phyloP scores from a whole-genome alignment of 2,113 vertebrate genomes.

The Tringa solitaria region DNA sequence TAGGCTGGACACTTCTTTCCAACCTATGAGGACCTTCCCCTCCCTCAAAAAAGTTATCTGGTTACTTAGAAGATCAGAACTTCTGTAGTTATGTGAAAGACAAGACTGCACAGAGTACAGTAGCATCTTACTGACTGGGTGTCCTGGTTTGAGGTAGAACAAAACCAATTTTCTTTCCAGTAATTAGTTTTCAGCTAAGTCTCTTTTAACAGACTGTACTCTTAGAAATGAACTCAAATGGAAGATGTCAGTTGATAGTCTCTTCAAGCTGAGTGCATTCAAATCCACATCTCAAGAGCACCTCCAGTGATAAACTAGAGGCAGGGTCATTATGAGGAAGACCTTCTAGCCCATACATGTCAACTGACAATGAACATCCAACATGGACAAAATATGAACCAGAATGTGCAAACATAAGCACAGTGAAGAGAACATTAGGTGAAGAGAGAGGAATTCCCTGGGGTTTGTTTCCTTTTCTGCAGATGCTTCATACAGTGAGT shows the following conservation, averaged over 20 bases:
- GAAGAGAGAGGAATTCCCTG: background rate
- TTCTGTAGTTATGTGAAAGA: background rate
- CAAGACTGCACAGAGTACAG: background rate
- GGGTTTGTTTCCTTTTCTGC: background rate
- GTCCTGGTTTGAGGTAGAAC: background rate
- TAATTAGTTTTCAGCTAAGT: background rate
- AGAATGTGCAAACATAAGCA: background rate
- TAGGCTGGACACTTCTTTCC: background rate
- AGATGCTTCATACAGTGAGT: background rate
- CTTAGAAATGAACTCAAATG: background rate
- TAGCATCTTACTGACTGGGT: background rate
- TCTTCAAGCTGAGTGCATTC: background rate
- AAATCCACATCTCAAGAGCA: background rate
- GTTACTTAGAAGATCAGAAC: background rate
- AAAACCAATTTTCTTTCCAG: background rate
- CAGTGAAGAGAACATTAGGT: background rate
- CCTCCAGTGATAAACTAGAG: background rate
- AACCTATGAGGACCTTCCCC: background rate
- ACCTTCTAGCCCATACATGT: background rate
- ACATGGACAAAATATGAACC: background rate
- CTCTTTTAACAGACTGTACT: background rate
- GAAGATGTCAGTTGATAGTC: background rate
- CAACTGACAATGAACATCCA: background rate
- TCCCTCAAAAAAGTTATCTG: background rate
- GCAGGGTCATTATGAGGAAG: background rate